Conservation (phyloP, 2,797 vertebrate species). For the Acrossocheilus wenchowensis region DNA sequence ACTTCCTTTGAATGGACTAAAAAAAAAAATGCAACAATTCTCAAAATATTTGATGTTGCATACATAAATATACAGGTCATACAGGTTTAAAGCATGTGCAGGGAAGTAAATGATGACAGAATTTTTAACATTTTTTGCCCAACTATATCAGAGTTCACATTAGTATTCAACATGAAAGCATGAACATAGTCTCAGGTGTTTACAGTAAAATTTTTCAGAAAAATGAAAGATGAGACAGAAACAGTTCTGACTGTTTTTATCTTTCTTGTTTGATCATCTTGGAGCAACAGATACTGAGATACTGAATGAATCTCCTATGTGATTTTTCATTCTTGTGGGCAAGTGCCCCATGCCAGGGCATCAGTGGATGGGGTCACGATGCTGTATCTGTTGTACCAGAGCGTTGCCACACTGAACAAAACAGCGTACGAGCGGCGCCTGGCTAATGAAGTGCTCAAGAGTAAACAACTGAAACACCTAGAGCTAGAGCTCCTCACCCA, state of each 20-base stretch:
- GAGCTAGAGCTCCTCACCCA: slow-evolving; percentile 22
- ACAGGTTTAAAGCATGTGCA: neutral
- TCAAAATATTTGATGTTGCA: too few relatives aligned
- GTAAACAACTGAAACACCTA: slow-evolving; percentile 36
- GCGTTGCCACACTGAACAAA: slow-evolving; percentile 8
- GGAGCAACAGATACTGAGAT: neutral
- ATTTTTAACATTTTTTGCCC: too few relatives aligned
- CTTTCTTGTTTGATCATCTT: neutral
- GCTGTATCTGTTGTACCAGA: slow-evolving; percentile 20
- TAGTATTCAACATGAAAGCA: too few relatives aligned
- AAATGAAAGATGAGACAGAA: neutral
- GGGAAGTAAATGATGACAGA: too few relatives aligned
- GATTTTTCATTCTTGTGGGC: neutral
- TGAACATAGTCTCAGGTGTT: neutral
- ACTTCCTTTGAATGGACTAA: neutral
- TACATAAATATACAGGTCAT: neutral
- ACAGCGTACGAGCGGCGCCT: slow-evolving; percentile 2
- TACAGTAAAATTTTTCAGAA: neutral
- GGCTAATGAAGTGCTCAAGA: slow-evolving; percentile 32
- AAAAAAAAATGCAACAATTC: too few relatives aligned
- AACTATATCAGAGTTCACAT: too few relatives aligned
- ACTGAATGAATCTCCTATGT: neutral
- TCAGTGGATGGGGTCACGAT: slow-evolving; percentile 5
- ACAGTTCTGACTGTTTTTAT: neutral
- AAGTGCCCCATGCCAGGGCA: neutral